phyloP scores from a whole-genome alignment of 2,888 invertebrate species.

The Acleris holmiana region DNA sequence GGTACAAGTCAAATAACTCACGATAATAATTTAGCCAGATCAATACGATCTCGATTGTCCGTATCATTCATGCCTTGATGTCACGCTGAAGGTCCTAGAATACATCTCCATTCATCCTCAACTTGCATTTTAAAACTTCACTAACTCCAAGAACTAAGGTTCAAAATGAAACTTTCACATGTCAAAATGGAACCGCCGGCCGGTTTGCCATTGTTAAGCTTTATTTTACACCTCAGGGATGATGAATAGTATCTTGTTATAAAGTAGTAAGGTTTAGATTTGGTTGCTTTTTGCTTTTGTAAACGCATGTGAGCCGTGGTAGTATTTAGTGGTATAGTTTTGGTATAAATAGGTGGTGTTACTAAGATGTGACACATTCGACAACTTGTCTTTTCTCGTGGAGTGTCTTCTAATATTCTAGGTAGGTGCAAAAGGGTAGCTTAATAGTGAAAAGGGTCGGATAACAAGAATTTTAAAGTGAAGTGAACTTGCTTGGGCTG shows the following conservation, averaged over 20 bases:
- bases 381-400: constrained; percentile 47
- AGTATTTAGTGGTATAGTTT: constrained; percentile 52
- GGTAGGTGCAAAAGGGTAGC: constrained; percentile 39
- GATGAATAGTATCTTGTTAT: constrained; percentile 1
- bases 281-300: not conserved
- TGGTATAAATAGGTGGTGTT: constrained; percentile 65
- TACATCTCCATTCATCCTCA: not conserved
- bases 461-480: not conserved
- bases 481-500: too few species aligned
- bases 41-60: constrained; percentile 26
- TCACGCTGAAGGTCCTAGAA: constrained; percentile 28
- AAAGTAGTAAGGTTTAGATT: constrained; percentile 26
- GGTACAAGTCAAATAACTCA: not conserved
- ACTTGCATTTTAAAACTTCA: not conserved
- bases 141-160: not conserved
- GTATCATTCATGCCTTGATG: constrained; percentile 24
- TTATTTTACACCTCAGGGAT: not conserved
- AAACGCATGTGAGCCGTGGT: constrained; percentile 30
- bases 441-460: not conserved
- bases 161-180: not conserved
- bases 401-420: constrained; percentile 42
- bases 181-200: constrained; percentile 12
- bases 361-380: constrained; percentile 59
- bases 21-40: constrained; percentile 12
- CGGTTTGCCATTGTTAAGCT: constrained; percentile 32